Base-by-base conservation (phyloP, 2,113 vertebrate genomes). In the Bubo scandiacus region DNA sequence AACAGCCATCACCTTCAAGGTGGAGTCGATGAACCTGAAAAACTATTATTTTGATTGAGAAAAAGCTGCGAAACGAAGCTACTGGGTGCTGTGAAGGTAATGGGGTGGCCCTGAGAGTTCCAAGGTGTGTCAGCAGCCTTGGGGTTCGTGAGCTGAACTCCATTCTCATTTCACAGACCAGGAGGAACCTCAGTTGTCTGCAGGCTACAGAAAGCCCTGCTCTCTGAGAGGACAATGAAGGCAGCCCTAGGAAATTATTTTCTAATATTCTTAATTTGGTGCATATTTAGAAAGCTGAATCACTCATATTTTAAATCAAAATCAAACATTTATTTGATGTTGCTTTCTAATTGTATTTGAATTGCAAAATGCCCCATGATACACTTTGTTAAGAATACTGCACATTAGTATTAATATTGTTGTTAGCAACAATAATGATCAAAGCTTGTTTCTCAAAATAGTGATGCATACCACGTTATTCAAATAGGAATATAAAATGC, bases 291-390 rank as follows among this genome's bases (percentile, higher is more conserved):
- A 68, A 34, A 66, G 16, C 42, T 58, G 80, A 73, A 51, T 74
- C n/a, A 21, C 30, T 58, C 17, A 6, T 51, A 40, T 84, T 88
- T 96, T 38, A 80, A 91, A 92, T 77, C 16, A 89, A 91, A 93
- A 72, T 71, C 30, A 93, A 81, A 68, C 34, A 11, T 52, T 79
- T 77, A 49, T 91, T 95, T 89, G 90, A 51, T 63, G 79, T 72
- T 61, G 65, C 15, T 89, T 92, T 96, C 84, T 85, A 96, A 89
- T 95, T 91, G 20, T 92, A 61, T 97, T 95, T 96, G 89, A 89
- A 94, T 91, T 95, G 78, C 54, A 92, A 91, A 97, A 62, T 27
- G 51, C 21, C 30, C 58, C 15, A 1, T 23, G 21, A 68, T 45
- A 36, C 2, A 3, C 70, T 94, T 89, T 62, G 45, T 80, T 94